Base-by-base conservation (phyloP, 2,888 invertebrate genomes). In the Himalopsyche tibetana region DNA sequence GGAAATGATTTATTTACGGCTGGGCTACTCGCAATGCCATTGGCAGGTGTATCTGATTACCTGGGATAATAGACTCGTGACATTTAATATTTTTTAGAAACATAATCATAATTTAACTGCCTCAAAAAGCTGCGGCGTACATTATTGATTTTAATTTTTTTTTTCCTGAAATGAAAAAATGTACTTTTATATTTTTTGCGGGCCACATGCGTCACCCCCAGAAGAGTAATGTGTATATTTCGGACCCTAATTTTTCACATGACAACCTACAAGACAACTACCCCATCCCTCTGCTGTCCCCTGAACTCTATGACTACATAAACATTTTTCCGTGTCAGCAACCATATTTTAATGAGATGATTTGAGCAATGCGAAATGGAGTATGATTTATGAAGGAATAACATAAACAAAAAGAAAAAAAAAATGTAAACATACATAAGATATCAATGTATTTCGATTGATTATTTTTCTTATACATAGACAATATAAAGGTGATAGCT, bases 181-280 rank as follows among this genome's bases (percentile, higher is more conserved):
- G 19, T 8, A 63, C 63, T 63, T 63, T 63, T 51, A 51, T 6
- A 63, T 63, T 63, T 56, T 63, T 63, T 63, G 63, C 63, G 19
- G 63, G 8, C 19, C 9, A 19, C 11, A 28, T 63, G 63, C 63
- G 63, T 63, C 63, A 63, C 19, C n/a, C 63, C 28, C 63, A 63
- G 63, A 63, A 63, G 63, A 63, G 63, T 63, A 63, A 63, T 63
- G 63, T 63, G 63, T 63, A 63, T 63, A 19, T 63, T 63, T 63
- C 28, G 63, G 63, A 63, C 63, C 63, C 63, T 63, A 63, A 63
- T 63, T 63, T 63, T 63, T 63, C 63, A 63, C 63, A 63, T 63
- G 63, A 63, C 63, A 63, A 63, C 63, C 63, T 63, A 63, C 63
- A 63, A 63, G 63, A 63, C 63, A 63, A 19, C 63, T 19, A 63